Base-by-base conservation (phyloP, 1,140 invertebrate genomes). In the Drosophila mayri region DNA sequence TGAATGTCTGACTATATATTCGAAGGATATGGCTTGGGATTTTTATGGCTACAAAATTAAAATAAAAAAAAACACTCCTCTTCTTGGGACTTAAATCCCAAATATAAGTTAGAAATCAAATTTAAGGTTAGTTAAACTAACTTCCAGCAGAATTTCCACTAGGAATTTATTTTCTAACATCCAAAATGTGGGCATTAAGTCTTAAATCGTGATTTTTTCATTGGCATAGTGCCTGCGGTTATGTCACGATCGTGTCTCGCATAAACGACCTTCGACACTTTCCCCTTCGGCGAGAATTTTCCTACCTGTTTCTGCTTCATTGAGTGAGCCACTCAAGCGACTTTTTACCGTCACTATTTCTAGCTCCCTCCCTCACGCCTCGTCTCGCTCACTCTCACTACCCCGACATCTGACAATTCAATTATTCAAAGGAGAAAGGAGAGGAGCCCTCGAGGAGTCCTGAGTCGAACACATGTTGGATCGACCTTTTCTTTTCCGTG, bases 261-360 rank as follows among this genome's bases (percentile, higher is more conserved):
- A 73, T 73, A 72, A 73, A 72, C 70, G 67, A 10, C 32, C 50
- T 63, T 63, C 16, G 16, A 16, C 20, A 43, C 59, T 35, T 32
- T 44, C n/a, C 30, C 32, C 58, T 37, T 20, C n/a, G 20, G 14
- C n/a, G 14, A 18, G 32, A 44, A 22, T 59, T 35, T 50, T 57
- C 12, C 46, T 87, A 90, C 84, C 84, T 87, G 76, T 77, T 88
- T 83, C 71, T 79, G 76, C 64, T 67, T 77, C 80, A 87, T 83
- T 83, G 84, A 88, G 64, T 74, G 64, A 58, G 57, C 32, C 79
- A 79, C 84, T 88, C 49, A 73, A 65, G 20, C 67, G 59, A 72
- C 63, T 64, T 64, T 77, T 54, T 44, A 32, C 47, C 61, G 35
- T 46, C 37, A 44, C 59, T 54, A 55, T n/a, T n/a, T 46, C 61